phyloP scores from a whole-genome alignment of 2,888 invertebrate genomes.

The Alloscopus bannaensis region DNA sequence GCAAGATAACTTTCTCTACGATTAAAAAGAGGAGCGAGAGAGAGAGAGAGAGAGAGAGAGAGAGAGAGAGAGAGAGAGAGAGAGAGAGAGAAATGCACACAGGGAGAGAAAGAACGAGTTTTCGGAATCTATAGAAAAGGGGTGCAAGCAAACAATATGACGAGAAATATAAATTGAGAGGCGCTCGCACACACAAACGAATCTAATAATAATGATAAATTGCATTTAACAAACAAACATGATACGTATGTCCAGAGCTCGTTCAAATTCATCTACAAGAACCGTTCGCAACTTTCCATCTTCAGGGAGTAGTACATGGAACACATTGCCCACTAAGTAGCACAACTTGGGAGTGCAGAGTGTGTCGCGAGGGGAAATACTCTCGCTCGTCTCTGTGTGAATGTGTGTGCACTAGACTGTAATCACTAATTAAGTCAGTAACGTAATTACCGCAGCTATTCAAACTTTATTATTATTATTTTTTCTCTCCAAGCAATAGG shows the following conservation, averaged over 20 bases:
- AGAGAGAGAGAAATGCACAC: background rate
- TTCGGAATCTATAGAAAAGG: too few relatives aligned
- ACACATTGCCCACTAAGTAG: constrained; percentile 30
- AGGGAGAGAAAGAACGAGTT: background rate
- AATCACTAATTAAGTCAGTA: constrained; percentile 49
- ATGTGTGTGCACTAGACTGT: constrained; percentile 43
- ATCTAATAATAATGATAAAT: background rate
- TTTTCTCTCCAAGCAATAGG: too few relatives aligned
- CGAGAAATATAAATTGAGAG: too few relatives aligned
- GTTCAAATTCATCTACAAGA: constrained; percentile 8
- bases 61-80: background rate
- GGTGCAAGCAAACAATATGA: too few relatives aligned
- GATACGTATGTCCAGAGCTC: background rate
- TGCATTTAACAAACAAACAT: constrained; percentile 12
- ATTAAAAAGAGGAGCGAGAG: background rate
- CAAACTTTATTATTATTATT: too few relatives aligned
- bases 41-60: too few relatives aligned
- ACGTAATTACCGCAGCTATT: constrained; percentile 27
- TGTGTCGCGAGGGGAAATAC: too few relatives aligned
- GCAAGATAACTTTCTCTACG: too few relatives aligned
- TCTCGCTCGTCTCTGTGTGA: too few relatives aligned
- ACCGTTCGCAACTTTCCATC: background rate
- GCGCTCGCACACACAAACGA: too few relatives aligned
- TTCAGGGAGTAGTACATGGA: constrained; percentile 10
- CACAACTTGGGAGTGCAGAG: constrained; percentile 30